Conservation (phyloP, 2,797 vertebrate species). For the Acanthurus leucopareius region DNA sequence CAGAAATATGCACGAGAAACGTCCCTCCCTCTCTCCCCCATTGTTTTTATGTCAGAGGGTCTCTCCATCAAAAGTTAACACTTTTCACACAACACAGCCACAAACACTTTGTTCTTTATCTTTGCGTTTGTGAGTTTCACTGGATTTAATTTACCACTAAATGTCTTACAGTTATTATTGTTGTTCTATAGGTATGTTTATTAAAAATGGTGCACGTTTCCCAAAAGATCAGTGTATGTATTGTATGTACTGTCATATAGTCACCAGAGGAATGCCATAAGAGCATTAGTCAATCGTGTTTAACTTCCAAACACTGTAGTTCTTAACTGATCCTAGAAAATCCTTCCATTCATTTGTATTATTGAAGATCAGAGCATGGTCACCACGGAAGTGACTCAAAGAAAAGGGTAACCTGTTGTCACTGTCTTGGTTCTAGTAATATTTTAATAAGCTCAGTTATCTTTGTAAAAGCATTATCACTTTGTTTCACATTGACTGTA, state of each 20-base stretch:
- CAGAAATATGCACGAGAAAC: constrained; percentile 58
- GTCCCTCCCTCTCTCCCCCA: neutral
- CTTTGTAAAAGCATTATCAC: no score
- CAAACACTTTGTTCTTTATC: neutral
- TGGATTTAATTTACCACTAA: neutral
- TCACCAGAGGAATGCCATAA: no score
- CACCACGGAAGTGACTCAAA: no score
- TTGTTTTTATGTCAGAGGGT: constrained; percentile 3
- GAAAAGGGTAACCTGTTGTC: no score
- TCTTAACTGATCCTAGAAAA: neutral
- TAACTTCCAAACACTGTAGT: neutral
- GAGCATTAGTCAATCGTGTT: neutral
- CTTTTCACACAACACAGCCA: neutral
- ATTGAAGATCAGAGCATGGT: no score
- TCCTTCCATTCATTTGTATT: neutral
- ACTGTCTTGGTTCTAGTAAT: neutral
- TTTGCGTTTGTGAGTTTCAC: neutral
- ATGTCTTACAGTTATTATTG: neutral
- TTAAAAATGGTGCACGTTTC: no score
- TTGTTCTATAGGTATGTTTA: no score
- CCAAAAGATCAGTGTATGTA: no score
- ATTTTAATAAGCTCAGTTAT: neutral
- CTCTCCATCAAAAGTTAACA: neutral
- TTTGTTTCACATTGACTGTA: no score
- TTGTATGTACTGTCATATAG: no score